Evolutionary conservation across 2,888 invertebrate species (phyloP).

Genomic region (Amblyjoppa proteus): DNA sequence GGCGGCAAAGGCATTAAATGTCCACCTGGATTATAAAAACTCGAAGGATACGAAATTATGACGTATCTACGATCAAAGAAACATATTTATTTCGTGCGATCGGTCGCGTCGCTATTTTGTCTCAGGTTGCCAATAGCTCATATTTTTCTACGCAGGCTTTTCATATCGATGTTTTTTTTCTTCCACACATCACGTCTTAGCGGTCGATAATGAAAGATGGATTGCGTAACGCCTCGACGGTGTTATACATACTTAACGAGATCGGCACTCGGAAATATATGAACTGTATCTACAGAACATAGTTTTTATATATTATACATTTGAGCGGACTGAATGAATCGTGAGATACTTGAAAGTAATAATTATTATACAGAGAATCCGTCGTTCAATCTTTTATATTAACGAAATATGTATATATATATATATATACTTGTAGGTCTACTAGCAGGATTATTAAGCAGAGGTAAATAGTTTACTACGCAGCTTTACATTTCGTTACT

Average conservation of each 20-base stretch:
- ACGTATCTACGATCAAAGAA: constrained; percentile 20
- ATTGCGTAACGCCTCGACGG: background rate
- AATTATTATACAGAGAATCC: constrained; percentile 10
- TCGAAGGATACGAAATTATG: constrained; percentile 1
- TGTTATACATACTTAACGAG: background rate
- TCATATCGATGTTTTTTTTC: background rate
- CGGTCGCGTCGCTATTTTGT: constrained; percentile 1
- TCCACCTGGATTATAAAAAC: background rate
- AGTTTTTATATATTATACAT: constrained; percentile 14
- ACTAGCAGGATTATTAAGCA: background rate
- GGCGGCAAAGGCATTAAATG: background rate
- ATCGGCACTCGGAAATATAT: background rate
- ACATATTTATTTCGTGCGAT: constrained; percentile 15
- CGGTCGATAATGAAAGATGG: background rate
- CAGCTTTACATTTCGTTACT: constrained; percentile 24
- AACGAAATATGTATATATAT: constrained; percentile 7
- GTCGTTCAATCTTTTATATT: constrained; percentile 14
- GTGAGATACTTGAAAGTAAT: constrained; percentile 16
- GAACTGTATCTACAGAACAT: background rate
- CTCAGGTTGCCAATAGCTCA: constrained; percentile 23
- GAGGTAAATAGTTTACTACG: constrained; percentile 1
- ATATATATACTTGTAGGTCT: background rate
- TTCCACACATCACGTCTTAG: background rate
- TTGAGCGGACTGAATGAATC: constrained; percentile 17
- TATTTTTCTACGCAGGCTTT: constrained; percentile 53